Conservation (phyloP, 2,888 invertebrate species). For the Pristionchus maxplancki region DNA sequence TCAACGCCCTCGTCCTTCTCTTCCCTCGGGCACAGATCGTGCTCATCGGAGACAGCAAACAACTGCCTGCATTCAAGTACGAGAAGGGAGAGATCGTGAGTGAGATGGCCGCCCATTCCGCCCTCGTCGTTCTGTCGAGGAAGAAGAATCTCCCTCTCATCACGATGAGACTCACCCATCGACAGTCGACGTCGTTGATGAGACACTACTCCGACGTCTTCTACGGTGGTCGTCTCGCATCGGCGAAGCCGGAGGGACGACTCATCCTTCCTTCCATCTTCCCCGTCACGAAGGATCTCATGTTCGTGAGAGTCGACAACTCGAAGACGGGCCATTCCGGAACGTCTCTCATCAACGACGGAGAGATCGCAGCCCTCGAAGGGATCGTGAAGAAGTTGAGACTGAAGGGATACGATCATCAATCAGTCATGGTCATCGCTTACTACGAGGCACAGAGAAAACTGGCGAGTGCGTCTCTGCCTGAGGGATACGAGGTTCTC, state of each 20-base stretch:
- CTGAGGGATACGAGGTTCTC: constrained; percentile 35
- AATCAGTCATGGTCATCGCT: neutral
- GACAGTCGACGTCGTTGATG: neutral
- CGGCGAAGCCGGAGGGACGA: neutral
- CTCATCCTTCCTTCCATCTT: neutral
- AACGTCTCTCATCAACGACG: neutral
- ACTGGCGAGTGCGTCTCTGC: neutral
- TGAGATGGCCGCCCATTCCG: neutral
- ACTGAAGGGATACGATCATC: neutral
- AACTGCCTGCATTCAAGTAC: neutral
- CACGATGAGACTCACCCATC: neutral
- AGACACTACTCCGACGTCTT: neutral
- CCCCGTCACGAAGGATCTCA: neutral
- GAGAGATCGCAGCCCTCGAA: neutral
- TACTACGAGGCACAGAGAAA: constrained; percentile 27
- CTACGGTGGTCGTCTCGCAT: neutral
- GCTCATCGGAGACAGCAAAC: constrained; percentile 9
- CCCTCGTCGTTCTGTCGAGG: neutral
- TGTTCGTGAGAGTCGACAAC: neutral
- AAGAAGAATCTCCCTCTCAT: neutral
- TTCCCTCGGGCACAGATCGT: constrained; percentile 11
- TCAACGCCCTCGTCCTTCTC: neutral
- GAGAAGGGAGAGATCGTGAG: neutral
- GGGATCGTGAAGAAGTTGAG: neutral
- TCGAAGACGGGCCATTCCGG: neutral